phyloP scores from a whole-genome alignment of 2,888 invertebrate genomes.

The Steinernema hermaphroditum region DNA sequence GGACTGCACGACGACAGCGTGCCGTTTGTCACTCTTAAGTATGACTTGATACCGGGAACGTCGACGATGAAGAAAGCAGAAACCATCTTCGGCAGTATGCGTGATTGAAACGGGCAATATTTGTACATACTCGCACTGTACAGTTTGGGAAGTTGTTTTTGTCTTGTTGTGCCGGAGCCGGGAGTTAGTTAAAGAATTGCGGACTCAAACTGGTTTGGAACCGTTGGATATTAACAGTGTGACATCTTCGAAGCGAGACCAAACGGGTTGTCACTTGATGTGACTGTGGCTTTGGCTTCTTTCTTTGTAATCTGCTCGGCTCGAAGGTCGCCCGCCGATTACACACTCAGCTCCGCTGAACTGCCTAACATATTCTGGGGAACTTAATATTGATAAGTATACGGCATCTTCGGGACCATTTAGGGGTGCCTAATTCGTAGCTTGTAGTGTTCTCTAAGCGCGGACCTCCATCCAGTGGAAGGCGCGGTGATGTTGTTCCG shows the following conservation, averaged over 20 bases:
- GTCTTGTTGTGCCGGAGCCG: not conserved
- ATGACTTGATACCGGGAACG: slow-evolving; percentile 49
- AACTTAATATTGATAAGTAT: too few species aligned
- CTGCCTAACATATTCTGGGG: too few species aligned
- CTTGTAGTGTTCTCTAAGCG: too few species aligned
- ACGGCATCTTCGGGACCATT: too few species aligned
- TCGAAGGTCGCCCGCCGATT: not conserved
- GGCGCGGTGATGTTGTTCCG: not conserved
- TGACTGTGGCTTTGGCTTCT: not conserved
- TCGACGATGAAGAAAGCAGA: slow-evolving; percentile 60
- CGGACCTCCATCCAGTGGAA: too few species aligned
- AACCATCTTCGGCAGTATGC: slow-evolving; percentile 44
- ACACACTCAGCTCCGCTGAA: too few species aligned
- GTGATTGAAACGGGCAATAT: slow-evolving; percentile 35
- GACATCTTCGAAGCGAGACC: not conserved
- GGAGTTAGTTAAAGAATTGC: not conserved
- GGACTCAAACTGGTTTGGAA: slow-evolving; percentile 3
- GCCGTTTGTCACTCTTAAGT: slow-evolving; percentile 47
- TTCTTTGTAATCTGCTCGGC: not conserved
- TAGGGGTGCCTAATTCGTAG: too few species aligned
- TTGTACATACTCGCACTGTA: slow-evolving; percentile 8
- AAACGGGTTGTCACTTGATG: slow-evolving; percentile 15
- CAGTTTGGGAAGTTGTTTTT: not conserved
- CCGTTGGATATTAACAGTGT: slow-evolving; percentile 6
- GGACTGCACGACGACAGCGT: slow-evolving; percentile 27